Evolutionary conservation across 2,888 invertebrate genomes (phyloP).

Genomic region (Erynnis tages): DNA sequence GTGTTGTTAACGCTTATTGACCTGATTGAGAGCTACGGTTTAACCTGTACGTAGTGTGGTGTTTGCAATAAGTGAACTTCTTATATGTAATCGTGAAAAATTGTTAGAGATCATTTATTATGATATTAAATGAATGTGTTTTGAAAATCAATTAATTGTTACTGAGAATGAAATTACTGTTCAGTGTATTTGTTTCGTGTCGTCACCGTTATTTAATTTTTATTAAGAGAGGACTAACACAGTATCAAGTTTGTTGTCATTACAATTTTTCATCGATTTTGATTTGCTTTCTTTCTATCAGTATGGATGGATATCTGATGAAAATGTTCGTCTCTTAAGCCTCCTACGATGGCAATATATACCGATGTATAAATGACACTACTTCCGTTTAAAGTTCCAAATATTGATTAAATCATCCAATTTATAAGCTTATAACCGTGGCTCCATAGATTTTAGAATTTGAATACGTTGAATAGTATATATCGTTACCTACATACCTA

Average conservation of each 20-base stretch:
- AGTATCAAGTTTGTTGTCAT: not conserved
- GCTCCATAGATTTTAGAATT: constrained; percentile 26
- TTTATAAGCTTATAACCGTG: constrained; percentile 18
- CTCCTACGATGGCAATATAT: too few relatives aligned
- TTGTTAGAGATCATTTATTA: constrained; percentile 20
- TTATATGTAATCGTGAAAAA: constrained; percentile 20
- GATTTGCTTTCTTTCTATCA: too few relatives aligned
- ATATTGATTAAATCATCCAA: not conserved
- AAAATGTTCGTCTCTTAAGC: too few relatives aligned
- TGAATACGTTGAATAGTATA: constrained; percentile 20
- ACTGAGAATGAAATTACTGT: constrained; percentile 2
- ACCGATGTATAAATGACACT: too few relatives aligned
- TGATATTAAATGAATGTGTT: constrained; percentile 22
- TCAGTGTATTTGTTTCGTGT: too few relatives aligned
- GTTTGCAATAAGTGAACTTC: constrained; percentile 15
- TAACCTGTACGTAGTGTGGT: constrained; percentile 9
- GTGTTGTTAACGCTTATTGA: constrained; percentile 14
- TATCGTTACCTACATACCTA: constrained; percentile 57
- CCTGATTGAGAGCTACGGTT: constrained; percentile 17
- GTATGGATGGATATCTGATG: too few relatives aligned
- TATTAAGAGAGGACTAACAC: too few relatives aligned
- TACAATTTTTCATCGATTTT: too few relatives aligned
- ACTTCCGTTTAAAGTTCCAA: not conserved
- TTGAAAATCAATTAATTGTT: constrained; percentile 15
- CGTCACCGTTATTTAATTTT: too few relatives aligned